A percentile compares a stretch with the other conserved stretches of the same genome.
Conservation (phyloP, 2,797 vertebrate species). For the Erithacus rubecula region DNA sequence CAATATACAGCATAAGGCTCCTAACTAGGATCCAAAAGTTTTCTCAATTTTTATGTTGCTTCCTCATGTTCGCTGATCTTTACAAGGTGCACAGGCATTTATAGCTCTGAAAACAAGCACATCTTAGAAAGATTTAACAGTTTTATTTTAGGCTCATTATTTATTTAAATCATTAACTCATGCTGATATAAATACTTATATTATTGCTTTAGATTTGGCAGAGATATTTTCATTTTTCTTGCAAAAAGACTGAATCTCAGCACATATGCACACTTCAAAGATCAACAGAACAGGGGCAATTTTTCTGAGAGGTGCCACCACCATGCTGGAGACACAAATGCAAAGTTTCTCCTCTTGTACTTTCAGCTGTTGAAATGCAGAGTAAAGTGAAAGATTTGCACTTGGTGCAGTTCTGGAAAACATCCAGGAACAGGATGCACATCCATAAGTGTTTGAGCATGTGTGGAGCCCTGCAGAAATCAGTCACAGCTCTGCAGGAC, state of each 20-base stretch:
- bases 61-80: neutral
- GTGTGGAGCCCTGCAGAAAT: neutral
- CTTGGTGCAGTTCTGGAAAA: neutral
- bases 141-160: conserved; percentile 39
- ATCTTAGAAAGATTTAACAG: conserved; percentile 12
- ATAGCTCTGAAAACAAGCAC: neutral
- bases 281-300: neutral
- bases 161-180: conserved; percentile 38
- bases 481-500: neutral
- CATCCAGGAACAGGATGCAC: neutral
- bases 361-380: neutral
- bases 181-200: neutral
- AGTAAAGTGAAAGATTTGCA: neutral
- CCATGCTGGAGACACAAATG: neutral
- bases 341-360: neutral
- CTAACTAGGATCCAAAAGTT: neutral
- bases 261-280: neutral
- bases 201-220: neutral
- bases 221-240: neutral
- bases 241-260: neutral
- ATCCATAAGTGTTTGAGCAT: too few relatives aligned
- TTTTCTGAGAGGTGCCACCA: neutral
- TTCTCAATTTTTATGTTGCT: neutral
- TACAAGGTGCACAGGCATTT: neutral
- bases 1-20: neutral